phyloP scores from a whole-genome alignment of 2,113 vertebrate species.

The Carettochelys insculpta region DNA sequence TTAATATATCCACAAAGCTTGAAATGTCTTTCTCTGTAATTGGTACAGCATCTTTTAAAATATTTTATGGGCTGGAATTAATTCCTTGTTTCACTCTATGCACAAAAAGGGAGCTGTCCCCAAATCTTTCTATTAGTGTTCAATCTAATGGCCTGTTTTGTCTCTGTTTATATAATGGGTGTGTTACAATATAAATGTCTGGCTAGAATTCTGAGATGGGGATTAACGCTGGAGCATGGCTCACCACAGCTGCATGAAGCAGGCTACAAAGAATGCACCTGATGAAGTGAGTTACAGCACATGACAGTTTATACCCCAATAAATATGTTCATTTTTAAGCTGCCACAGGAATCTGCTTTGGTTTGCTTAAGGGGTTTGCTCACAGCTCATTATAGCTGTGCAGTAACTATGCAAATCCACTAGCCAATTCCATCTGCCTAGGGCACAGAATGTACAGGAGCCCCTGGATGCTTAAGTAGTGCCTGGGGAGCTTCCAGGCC shows the following conservation, averaged over 20 bases:
- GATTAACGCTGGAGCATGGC: too few relatives aligned
- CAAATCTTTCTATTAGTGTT: neutral
- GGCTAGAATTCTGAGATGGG: neutral
- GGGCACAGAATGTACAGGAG: neutral
- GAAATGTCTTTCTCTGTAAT: neutral
- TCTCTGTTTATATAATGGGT: neutral
- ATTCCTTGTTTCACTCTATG: neutral
- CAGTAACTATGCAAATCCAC: neutral
- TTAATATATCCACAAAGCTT: neutral
- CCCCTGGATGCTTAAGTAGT: neutral
- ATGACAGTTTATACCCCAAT: too few relatives aligned
- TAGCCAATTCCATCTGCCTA: neutral
- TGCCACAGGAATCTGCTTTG: too few relatives aligned
- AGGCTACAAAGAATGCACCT: neutral
- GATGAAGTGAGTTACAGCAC: too few relatives aligned
- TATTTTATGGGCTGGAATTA: neutral
- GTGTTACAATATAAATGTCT: neutral
- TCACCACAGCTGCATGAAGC: too few relatives aligned
- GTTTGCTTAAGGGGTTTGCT: neutral
- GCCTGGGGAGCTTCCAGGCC: neutral
- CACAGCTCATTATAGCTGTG: neutral
- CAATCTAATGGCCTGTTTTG: neutral
- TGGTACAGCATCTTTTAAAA: neutral
- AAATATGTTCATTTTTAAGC: too few relatives aligned
- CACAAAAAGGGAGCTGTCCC: neutral